Evolutionary conservation across 2,888 invertebrate genomes (phyloP), one percentile per base, ranked within the genome.

Genomic region (Tillus elongatus): DNA sequence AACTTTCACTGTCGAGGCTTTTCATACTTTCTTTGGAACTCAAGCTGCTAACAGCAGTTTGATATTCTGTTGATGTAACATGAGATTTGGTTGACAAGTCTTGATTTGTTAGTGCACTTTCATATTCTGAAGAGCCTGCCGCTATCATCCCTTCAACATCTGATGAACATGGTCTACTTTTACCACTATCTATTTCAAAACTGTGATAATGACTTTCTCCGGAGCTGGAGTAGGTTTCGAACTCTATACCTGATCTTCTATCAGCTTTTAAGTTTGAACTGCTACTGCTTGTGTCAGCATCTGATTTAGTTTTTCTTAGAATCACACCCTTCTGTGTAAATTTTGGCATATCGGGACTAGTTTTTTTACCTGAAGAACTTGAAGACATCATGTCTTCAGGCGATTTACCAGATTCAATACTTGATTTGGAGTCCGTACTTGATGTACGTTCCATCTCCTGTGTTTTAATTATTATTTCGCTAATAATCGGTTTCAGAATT

Each of bases 11-110:
- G 56, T 89, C 88, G 29, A 91, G 69, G 40, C 90, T 90, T 58
- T 82, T 87, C 81, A 89, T 86, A 44, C 90, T 90, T 57, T 88
- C 89, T 50, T 85, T 78, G 1, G 90, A 89, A 57, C 89, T 88
- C 41, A 90, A 68, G n/a, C 87, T 84, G 53, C 86, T 86, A 1
- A 79, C 80, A 1, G 91, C 91, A 33, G 89, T 90, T 26, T 79
- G 79, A 58, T 87, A 92, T 52, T 91, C 90, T 46, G 83, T 82
- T 1, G 88, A 87, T 11, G 85, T 85, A 40, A 81, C 70, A 35
- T 78, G 67, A 0, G 83, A 83, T 34, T 74, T 73, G 2, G 77
- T 74, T 3, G 86, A 85, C 33, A 75, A 68, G 48, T 86, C 86
- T 49, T 84, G 77, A 19, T 89, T 88, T 26, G 87, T 87, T 50